A percentile compares a stretch with the other conserved stretches of the same genome.
Evolutionary conservation across 2,113 vertebrate species (phyloP).

Genomic region (Serinus canaria): DNA sequence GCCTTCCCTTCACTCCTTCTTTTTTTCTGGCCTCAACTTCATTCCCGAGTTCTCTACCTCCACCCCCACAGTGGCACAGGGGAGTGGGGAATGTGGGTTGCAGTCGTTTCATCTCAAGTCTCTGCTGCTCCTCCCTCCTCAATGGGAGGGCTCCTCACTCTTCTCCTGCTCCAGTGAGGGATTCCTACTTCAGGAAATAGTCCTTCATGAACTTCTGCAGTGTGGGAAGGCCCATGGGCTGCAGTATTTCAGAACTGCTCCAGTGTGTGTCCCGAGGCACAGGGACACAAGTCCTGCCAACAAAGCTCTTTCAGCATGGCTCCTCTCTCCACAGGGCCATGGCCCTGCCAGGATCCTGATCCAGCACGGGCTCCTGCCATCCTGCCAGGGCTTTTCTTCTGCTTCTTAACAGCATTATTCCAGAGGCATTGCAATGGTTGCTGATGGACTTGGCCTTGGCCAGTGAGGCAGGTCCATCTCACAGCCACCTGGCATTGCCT

Average conservation of each 20-base stretch:
- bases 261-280: neutral
- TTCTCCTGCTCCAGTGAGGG: neutral
- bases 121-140: neutral
- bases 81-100: neutral
- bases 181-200: neutral
- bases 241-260: neutral
- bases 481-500: accelerated
- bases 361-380: neutral
- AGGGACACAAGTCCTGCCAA: neutral
- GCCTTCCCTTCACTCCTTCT: neutral
- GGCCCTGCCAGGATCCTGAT: neutral
- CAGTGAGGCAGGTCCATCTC: neutral
- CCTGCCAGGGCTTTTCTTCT: neutral
- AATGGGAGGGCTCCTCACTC: neutral
- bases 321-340: neutral
- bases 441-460: neutral
- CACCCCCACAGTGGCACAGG: too few species aligned
- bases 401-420: neutral
- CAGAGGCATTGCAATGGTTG: accelerated
- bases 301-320: neutral
- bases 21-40: neutral
- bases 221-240: neutral
- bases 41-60: accelerated
- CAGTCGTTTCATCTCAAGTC: neutral
- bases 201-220: neutral